phyloP scores from a whole-genome alignment of 2,888 invertebrate species.

The Cenopis cana region DNA sequence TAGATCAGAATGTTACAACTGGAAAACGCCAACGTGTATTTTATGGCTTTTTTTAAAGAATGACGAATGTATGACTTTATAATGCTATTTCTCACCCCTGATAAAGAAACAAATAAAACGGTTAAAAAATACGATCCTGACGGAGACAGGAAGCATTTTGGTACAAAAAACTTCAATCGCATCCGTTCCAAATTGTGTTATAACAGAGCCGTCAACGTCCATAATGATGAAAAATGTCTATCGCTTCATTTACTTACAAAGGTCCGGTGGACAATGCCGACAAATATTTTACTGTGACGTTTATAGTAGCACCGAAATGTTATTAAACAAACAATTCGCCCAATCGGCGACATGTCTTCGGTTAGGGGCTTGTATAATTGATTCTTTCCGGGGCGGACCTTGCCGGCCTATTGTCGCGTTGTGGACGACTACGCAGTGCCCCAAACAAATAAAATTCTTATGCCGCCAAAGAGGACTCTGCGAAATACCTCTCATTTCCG shows the following conservation, averaged over 20 bases:
- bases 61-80: constrained; percentile 59
- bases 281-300: constrained; percentile 79
- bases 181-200: constrained; percentile 75
- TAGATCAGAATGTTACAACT: constrained; percentile 4
- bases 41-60: constrained; percentile 33
- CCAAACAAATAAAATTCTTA: constrained; percentile 77
- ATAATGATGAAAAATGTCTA: constrained; percentile 69
- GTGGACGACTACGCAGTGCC: constrained; percentile 56
- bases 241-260: constrained; percentile 75
- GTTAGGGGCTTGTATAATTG: constrained; percentile 78
- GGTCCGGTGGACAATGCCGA: constrained; percentile 67
- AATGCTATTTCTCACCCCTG: constrained; percentile 69
- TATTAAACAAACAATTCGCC: constrained; percentile 85
- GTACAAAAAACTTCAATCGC: constrained; percentile 70
- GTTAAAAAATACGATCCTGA: constrained; percentile 66
- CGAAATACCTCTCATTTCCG: constrained; percentile 82
- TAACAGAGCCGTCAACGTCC: constrained; percentile 61
- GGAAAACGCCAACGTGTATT: constrained; percentile 9
- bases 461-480: constrained; percentile 68
- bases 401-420: constrained; percentile 66
- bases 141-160: constrained; percentile 71
- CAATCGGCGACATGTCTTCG: constrained; percentile 77
- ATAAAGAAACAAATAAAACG: constrained; percentile 66
- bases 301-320: constrained; percentile 77
- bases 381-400: constrained; percentile 82